Base-by-base conservation (phyloP, 1,140 invertebrate genomes). In the Magallana angulata region DNA sequence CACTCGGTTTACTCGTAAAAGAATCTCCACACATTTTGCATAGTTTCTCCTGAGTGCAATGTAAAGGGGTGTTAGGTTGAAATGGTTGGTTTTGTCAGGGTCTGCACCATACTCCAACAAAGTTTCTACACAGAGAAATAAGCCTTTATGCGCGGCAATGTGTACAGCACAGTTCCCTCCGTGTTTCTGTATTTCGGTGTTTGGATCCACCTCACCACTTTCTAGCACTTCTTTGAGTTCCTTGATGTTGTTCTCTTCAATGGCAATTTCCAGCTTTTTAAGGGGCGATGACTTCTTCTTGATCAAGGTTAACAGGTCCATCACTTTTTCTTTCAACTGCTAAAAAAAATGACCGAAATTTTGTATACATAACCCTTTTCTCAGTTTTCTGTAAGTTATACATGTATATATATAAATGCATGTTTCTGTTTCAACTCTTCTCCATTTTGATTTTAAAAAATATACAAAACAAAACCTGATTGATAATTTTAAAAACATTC, bases 301-400 rank as follows among this genome's bases (percentile, higher is more conserved):
- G n/a, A 89, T 30, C 14, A 89, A 56, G n/a, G 18, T 81, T 30
- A 89, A 84, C 3, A 89, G 71, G 82, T 89, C 88, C 88, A 89
- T 89, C 36, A 16, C 9, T 76, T 30, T 12, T 30, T 24, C 8
- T 18, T 18, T 18, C 30, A 9, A 36, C 8, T 7, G 16, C 2
- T 48, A 48, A 48, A 48, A 24, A 2, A 48, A 4, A 48, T 48
- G 36, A 48, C 36, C 2, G 5, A 48, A 48, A 48, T 48, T 48
- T 4, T 48, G 36, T 48, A 24, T 24, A 24, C 24, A 24, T 24
- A 24, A 24, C 24, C 24, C 24, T 48, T 48, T 48, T 48, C 36
- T 48, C 36, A 48, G 5, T 48, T 48, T 48, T 48, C 5, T 48
- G 24, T 24, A 24, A 24, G 24, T 48, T 48, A 48, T 48, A 24